phyloP scores from a whole-genome alignment of 2,113 vertebrate species.

The Pteruthius melanotis region DNA sequence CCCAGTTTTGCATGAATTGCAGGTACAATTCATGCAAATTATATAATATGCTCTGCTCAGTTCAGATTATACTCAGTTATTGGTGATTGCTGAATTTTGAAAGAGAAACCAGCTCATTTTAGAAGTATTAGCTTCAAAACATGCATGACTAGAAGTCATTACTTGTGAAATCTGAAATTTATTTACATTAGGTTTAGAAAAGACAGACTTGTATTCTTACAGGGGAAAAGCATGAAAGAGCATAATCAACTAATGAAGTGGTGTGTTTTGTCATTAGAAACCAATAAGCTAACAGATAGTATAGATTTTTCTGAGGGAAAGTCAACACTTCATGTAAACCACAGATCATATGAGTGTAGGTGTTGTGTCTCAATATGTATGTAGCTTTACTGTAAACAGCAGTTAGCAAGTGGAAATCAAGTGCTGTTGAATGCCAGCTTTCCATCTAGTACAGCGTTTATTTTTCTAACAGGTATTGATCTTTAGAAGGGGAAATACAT shows the following conservation, averaged over 20 bases:
- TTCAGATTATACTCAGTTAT: not conserved
- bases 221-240: not conserved
- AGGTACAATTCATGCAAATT: not conserved
- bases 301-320: not conserved
- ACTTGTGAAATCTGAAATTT: not conserved
- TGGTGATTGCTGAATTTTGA: not conserved
- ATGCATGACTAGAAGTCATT: not conserved
- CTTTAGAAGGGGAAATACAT: not conserved
- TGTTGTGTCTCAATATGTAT: not conserved
- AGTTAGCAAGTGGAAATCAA: not conserved
- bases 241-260: not conserved
- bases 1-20: not conserved
- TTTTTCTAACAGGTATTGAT: not conserved
- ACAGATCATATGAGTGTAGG: not conserved
- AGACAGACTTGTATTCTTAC: not conserved
- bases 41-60: not conserved
- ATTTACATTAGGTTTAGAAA: not conserved
- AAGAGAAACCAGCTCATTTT: not conserved
- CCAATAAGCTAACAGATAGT: not conserved
- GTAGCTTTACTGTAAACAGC: not conserved
- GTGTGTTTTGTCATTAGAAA: not conserved
- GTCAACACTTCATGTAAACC: not conserved
- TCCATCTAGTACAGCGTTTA: not conserved
- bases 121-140: not conserved
- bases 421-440: not conserved